phyloP scores from a whole-genome alignment of 2,888 invertebrate species.

The Stenotaenia linearis region DNA sequence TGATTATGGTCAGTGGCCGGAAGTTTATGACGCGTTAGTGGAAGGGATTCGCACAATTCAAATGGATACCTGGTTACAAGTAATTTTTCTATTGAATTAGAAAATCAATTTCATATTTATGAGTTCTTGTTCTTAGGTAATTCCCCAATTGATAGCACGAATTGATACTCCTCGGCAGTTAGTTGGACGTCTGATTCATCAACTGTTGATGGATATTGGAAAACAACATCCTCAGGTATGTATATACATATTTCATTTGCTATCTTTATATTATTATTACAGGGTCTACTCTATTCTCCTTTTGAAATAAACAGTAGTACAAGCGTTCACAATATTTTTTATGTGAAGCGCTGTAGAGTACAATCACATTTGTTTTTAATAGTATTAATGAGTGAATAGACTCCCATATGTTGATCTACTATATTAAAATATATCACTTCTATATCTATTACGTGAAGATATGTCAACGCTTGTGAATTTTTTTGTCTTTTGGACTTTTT shows the following conservation, averaged over 20 bases:
- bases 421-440: no score
- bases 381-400: no score
- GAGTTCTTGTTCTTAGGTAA: constrained; percentile 57
- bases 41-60: constrained; percentile 90
- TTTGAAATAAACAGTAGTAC: no score
- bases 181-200: constrained; percentile 85
- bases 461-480: no score
- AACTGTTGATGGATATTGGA: constrained; percentile 90
- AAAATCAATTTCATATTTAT: neutral
- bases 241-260: neutral
- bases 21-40: constrained; percentile 86
- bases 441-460: no score
- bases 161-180: constrained; percentile 88
- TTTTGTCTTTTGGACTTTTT: no score
- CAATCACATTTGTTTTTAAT: no score
- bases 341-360: neutral
- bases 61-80: constrained; percentile 97
- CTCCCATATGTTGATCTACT: no score
- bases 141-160: constrained; percentile 95
- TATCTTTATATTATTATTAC: no score
- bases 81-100: constrained; percentile 38
- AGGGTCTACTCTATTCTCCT: no score
- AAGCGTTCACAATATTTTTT: no score
- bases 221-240: constrained; percentile 85
- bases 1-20: constrained; percentile 89